These are phyloP conservation scores for Ascaphus truei DNA, from an alignment of 2,113 vertebrate species.

Conservation along the genomic window DNA sequence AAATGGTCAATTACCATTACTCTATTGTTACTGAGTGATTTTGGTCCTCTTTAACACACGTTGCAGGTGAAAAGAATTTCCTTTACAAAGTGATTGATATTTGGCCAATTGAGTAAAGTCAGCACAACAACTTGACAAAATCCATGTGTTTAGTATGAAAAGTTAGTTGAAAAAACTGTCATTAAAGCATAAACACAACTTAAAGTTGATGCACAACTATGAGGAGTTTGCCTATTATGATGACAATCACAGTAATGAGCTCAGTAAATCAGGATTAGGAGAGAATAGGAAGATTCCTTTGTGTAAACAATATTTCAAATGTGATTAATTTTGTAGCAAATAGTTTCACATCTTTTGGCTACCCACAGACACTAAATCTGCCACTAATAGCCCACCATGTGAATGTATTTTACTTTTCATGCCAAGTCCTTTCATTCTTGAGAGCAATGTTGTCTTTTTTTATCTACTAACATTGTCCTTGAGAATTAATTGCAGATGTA, in stretches of 20 bases:
- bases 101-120: constrained; percentile 44
- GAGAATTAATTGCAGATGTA: constrained; percentile 2
- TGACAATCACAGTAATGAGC: constrained; percentile 47
- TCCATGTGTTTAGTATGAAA: constrained; percentile 46
- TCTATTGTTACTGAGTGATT: no score
- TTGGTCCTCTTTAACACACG: constrained; percentile 29
- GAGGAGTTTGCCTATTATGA: not conserved
- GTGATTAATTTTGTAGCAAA: constrained; percentile 48
- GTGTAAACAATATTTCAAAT: constrained; percentile 47
- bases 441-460: constrained; percentile 18
- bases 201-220: constrained; percentile 39
- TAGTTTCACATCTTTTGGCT: constrained; percentile 44
- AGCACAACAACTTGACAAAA: constrained; percentile 53
- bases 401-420: constrained; percentile 43
- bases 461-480: constrained; percentile 1
- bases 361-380: constrained; percentile 28
- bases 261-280: constrained; percentile 53
- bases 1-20: no score
- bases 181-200: constrained; percentile 54
- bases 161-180: constrained; percentile 49
- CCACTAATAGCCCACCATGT: constrained; percentile 28
- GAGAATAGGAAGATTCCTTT: constrained; percentile 48
- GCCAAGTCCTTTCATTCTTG: constrained; percentile 39
- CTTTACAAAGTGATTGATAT: constrained; percentile 45
- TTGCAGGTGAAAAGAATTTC: constrained; percentile 41